Evolutionary conservation across 2,888 invertebrate genomes (phyloP), one percentile per base, ranked within the genome.

Genomic region (Calliopum simillimum): DNA sequence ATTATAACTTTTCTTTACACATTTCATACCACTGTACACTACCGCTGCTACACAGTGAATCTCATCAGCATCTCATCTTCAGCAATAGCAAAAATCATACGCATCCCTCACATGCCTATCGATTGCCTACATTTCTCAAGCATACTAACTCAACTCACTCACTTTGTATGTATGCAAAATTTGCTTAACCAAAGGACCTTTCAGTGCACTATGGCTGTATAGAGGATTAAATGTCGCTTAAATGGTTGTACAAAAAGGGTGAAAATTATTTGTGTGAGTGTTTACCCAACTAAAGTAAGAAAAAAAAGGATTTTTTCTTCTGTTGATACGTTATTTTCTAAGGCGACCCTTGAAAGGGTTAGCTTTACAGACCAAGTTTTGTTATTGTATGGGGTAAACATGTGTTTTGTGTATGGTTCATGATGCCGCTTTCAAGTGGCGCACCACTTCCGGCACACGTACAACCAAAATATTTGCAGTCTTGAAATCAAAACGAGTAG

Each of bases 141-240:
- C 41, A 12, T 16, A 19, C 41, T 44, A 21, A 64, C 41, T 53
- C 53, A 53, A 64, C 64, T 51, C 33, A n/a, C n/a, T n/a, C n/a
- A n/a, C n/a, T n/a, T n/a, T n/a, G n/a, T n/a, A n/a, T 2, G 33
- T 8, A 49, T 64, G 64, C 51, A 64, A 64, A 64, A 51, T 64
- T 64, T 64, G 64, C 51, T 41, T 41, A 51, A 51, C 41, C 19
- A 21, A 6, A 51, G 33, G 64, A 53, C 64, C 64, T 64, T 64
- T 64, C 64, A n/a, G 51, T 51, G n/a, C 64, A 64, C 64, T 64
- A 14, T 41, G 51, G n/a, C 33, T 33, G 33, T 43, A 33, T 33
- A 51, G 13, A 51, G 33, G 53, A 53, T 51, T 64, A 41, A 64
- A 53, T 64, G 41, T 43, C 64, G 16, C 33, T 53, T 64, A 64